Evolutionary conservation across 2,888 invertebrate species (phyloP), one percentile per base, ranked within the genome.

Genomic region (Catocala nupta): DNA sequence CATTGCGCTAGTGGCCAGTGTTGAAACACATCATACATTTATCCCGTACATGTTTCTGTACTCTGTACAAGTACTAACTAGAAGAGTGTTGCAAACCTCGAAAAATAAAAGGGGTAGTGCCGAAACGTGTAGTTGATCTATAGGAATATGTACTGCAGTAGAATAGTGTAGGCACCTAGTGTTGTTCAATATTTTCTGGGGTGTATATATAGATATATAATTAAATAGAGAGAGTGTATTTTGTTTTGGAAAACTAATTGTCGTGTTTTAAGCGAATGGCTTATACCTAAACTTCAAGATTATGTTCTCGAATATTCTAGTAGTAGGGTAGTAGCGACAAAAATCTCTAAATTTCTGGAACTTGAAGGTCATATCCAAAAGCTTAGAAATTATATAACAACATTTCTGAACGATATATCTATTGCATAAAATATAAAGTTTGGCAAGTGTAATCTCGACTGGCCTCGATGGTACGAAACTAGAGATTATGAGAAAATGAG

Each of bases 401-500:
- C 42, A 12, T 44, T 12, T 5, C 52, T 47, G 47, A 52, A 56
- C 52, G 52, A 45, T 51, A 55, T 43, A 55, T 42, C 62, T 62
- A 56, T 52, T 53, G 42, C 56, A 48, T 62, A 56, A 62, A 56
- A 62, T 62, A 62, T 56, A 56, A 62, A 62, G 62, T 62, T 62
- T 42, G 56, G 52, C 51, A 56, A 62, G 56, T 56, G 44, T 73
- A 77, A 77, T 68, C 68, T 63, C 48, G 33, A 55, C 59, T 65
- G 58, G 51, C 55, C 56, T 62, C 61, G 61, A 55, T 55, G 48
- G 48, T 70, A 62, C 42, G 61, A 65, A 63, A 63, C 77, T 62
- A 51, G 65, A 74, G 77, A 75, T 74, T 71, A 74, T 63, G 63
- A 71, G 62, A 69, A 65, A 71, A 69, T 57, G 63, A 75, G 78